phyloP scores from a whole-genome alignment of 2,113 vertebrate species.

The Crotalus tigris region DNA sequence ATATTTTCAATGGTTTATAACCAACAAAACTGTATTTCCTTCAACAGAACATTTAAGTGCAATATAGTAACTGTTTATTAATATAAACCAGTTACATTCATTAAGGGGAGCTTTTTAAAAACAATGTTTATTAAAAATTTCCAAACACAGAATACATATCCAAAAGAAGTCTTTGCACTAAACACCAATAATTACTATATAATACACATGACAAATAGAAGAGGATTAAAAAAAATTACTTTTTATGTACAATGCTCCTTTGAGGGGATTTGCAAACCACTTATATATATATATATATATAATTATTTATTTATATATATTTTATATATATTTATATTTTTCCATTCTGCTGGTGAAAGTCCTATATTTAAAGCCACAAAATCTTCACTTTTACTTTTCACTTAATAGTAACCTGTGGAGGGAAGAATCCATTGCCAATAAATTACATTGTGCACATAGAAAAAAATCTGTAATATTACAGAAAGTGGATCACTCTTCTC shows the following conservation, averaged over 20 bases:
- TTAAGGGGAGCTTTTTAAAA: constrained; percentile 78
- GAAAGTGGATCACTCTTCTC: constrained; percentile 71
- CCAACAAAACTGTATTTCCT: constrained; percentile 74
- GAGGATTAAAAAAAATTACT: constrained; percentile 37
- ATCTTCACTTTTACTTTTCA: constrained; percentile 71
- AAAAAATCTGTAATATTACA: constrained; percentile 70
- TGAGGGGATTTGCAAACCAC: constrained; percentile 68
- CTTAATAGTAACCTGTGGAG: constrained; percentile 63
- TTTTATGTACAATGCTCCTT: constrained; percentile 67
- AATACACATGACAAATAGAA: constrained; percentile 78
- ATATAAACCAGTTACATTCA: constrained; percentile 73
- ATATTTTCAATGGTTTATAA: constrained; percentile 72
- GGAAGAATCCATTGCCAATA: constrained; percentile 65
- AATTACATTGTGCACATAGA: constrained; percentile 76
- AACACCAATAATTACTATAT: constrained; percentile 76
- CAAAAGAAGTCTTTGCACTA: constrained; percentile 76
- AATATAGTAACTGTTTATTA: constrained; percentile 74
- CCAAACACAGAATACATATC: constrained; percentile 75
- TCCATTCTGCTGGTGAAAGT: constrained; percentile 70
- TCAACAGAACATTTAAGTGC: constrained; percentile 77
- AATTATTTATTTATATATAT: constrained; percentile 62
- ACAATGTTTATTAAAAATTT: constrained; percentile 68
- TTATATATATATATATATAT: constrained; percentile 58
- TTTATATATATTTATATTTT: constrained; percentile 65
- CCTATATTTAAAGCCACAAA: constrained; percentile 69